Evolutionary conservation across 2,113 vertebrate species (phyloP), one percentile per base, ranked within the genome.

Genomic region (Pimephales promelas): DNA sequence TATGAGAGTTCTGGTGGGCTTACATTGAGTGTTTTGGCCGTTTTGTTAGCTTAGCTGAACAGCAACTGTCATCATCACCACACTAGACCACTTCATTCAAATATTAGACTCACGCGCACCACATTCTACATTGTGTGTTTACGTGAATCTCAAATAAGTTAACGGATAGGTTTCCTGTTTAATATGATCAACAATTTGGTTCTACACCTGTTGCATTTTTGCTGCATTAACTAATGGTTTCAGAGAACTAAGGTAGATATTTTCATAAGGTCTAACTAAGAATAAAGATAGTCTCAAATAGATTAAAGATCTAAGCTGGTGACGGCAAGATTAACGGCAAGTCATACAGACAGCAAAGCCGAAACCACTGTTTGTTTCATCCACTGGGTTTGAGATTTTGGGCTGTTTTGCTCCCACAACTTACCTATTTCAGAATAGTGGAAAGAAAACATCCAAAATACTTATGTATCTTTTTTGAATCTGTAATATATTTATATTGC

Each of bases 41-140:
- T 34, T 36, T 70, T 81, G 62, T 24, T 81, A 81, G 79, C 79
- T 26, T 81, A 79, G 77, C 77, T 79, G 14, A 43, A 61, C 22
- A 26, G 47, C 34, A 77, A 2, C 54, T 56, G 74, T 59, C 74
- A 77, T 36, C 74, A 40, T 16, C 28, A 6, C 1, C n/a, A 45
- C 20, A 7, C 2, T 8, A 3, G 22, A 45, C n/a, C 34, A 31
- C 3, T 24, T 52, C n/a, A 26, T 26, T 45, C 22, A 74, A 28
- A 5, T 16, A 26, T 47, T 22, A 24, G 10, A 47, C 3, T 26
- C 45, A 49, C 7, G 14, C 66, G 9, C 66, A 16, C 31, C 26
- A 31, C 26, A 31, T 24, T n/a, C 0, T 45, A 71, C 11, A 45
- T 0, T 4, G 22, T 45, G 40, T 16, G 1, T 28, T 72, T 72